Conservation (phyloP, 2,113 vertebrate genomes). For the Psittacara wagleri region DNA sequence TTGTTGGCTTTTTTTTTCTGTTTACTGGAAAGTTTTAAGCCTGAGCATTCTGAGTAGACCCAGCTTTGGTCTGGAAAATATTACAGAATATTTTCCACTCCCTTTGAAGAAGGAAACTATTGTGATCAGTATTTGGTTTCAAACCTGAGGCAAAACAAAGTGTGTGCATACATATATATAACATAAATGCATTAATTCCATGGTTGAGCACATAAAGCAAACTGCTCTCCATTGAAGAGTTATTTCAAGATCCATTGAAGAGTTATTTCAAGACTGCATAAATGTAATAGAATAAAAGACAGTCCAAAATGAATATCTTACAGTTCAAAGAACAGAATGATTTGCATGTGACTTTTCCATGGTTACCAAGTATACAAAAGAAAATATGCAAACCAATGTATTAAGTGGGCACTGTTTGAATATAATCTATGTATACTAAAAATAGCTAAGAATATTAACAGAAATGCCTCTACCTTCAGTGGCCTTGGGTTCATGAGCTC, state of each 20-base stretch:
- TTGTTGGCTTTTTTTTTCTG: background rate
- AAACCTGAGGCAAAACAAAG: background rate
- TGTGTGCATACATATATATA: background rate
- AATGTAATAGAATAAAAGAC: background rate
- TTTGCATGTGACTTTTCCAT: background rate
- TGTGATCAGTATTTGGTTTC: background rate
- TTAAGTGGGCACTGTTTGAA: background rate
- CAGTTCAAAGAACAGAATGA: background rate
- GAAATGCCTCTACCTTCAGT: background rate
- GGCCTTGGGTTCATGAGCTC: background rate
- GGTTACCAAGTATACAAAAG: background rate
- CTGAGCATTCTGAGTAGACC: background rate
- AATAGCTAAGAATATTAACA: background rate
- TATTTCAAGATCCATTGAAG: constrained; percentile 5
- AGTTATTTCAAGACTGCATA: constrained; percentile 1
- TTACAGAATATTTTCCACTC: background rate
- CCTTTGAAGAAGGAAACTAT: background rate
- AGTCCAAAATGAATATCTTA: background rate
- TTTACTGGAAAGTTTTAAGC: background rate
- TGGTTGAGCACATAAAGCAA: background rate
- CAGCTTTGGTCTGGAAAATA: constrained; percentile 8
- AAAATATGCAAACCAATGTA: background rate
- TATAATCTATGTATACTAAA: background rate
- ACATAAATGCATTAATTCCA: background rate
- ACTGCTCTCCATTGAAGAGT: background rate